Conservation (phyloP, 2,888 invertebrate species). For the Vandiemenella viatica region DNA sequence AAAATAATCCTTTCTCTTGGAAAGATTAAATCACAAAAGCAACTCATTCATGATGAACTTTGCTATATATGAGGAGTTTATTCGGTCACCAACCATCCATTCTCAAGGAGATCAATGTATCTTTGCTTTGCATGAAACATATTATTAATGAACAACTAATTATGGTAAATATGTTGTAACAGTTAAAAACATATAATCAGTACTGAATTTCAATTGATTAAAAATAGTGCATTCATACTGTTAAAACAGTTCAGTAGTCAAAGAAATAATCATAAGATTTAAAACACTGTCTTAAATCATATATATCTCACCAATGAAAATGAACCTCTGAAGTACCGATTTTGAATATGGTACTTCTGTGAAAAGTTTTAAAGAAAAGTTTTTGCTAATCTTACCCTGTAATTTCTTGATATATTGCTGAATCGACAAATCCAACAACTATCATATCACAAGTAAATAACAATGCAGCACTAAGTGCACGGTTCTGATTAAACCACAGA, state of each 20-base stretch:
- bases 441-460: conserved; percentile 75
- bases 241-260: not conserved
- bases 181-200: no score
- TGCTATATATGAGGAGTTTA: no score
- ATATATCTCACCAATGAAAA: not conserved
- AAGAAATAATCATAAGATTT: not conserved
- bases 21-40: no score
- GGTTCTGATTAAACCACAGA: conserved; percentile 83
- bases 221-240: not conserved
- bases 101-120: no score
- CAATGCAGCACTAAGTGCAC: conserved; percentile 62
- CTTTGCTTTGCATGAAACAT: no score
- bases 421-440: conserved; percentile 84
- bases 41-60: no score
- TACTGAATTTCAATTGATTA: not conserved
- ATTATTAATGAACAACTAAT: no score
- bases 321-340: not conserved
- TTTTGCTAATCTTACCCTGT: conserved; percentile 60
- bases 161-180: no score
- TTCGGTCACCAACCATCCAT: no score
- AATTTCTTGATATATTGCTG: conserved; percentile 92
- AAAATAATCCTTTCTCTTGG: no score
- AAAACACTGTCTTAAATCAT: not conserved
- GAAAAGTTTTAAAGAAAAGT: not conserved
- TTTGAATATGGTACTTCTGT: not conserved